Evolutionary conservation across 2,888 invertebrate genomes (phyloP).

Genomic region (Onthophagus sagittarius): DNA sequence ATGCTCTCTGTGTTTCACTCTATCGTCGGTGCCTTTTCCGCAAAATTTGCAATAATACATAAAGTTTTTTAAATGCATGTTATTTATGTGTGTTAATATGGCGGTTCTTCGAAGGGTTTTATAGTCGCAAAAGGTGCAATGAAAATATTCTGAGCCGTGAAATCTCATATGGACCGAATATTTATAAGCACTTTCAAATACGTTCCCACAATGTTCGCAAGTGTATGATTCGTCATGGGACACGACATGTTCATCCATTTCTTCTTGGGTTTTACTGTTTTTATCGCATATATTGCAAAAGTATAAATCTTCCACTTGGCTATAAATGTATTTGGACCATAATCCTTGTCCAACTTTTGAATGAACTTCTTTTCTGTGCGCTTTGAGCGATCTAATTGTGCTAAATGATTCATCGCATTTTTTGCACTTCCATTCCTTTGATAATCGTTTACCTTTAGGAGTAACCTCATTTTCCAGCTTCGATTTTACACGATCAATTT

Average conservation of each 20-base stretch:
- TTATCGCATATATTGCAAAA: constrained; percentile 37
- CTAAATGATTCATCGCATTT: constrained; percentile 52
- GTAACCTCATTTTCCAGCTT: neutral
- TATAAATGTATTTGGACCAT: constrained; percentile 26
- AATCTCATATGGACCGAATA: constrained; percentile 36
- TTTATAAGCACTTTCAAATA: constrained; percentile 40
- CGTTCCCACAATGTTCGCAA: constrained; percentile 38
- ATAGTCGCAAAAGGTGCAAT: constrained; percentile 40
- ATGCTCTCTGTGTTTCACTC: constrained; percentile 53
- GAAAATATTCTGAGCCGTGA: constrained; percentile 37
- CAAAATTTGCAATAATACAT: constrained; percentile 42
- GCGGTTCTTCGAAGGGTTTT: constrained; percentile 36
- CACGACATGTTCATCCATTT: constrained; percentile 35
- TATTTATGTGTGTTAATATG: constrained; percentile 31
- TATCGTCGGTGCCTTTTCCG: constrained; percentile 55
- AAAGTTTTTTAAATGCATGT: constrained; percentile 10
- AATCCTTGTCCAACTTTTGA: constrained; percentile 43
- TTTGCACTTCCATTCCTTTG: constrained; percentile 50
- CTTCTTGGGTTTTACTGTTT: constrained; percentile 33
- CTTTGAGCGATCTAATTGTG: constrained; percentile 51
- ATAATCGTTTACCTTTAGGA: constrained; percentile 34
- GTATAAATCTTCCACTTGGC: constrained; percentile 34
- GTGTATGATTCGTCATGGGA: constrained; percentile 47
- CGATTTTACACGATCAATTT: neutral
- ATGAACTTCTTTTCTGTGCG: constrained; percentile 50